Percentiles rank a stretch among this genome's conserved stretches.
Evolutionary conservation across 1,140 invertebrate species (phyloP).

Genomic region (Diorhabda sublineata): DNA sequence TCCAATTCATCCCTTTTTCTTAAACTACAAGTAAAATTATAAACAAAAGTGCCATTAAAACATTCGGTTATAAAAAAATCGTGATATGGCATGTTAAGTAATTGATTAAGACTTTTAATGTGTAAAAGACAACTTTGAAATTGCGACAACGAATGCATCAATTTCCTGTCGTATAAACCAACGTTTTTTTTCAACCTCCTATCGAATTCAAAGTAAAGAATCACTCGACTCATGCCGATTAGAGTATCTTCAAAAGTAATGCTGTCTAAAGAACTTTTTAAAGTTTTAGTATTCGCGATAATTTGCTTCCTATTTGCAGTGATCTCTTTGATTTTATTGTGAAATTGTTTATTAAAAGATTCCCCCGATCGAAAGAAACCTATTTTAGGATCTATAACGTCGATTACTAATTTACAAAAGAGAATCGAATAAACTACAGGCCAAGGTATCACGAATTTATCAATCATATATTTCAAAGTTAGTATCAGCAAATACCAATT

Average conservation of each 20-base stretch:
- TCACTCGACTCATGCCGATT: conserved; percentile 55
- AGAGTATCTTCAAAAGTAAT: conserved; percentile 51
- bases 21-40: conserved; percentile 56
- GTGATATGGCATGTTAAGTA: conserved; percentile 57
- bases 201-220: conserved; percentile 62
- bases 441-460: conserved; percentile 50
- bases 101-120: conserved; percentile 59
- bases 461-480: conserved; percentile 64
- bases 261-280: conserved; percentile 48
- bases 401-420: conserved; percentile 56
- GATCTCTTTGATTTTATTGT: conserved; percentile 17
- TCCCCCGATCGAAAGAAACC: conserved; percentile 50
- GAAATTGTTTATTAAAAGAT: conserved; percentile 31
- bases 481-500: conserved; percentile 62
- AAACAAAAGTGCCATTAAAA: conserved; percentile 69
- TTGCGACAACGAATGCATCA: conserved; percentile 66
- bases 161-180: conserved; percentile 56
- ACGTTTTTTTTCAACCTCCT: conserved; percentile 55
- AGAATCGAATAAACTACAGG: conserved; percentile 59
- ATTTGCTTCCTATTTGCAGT: conserved; percentile 32
- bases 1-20: conserved; percentile 32
- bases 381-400: conserved; percentile 59
- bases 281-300: conserved; percentile 24
- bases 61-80: conserved; percentile 54
- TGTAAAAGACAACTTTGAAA: conserved; percentile 66